phyloP scores from a whole-genome alignment of 2,113 vertebrate genomes.

The Cervus canadensis region DNA sequence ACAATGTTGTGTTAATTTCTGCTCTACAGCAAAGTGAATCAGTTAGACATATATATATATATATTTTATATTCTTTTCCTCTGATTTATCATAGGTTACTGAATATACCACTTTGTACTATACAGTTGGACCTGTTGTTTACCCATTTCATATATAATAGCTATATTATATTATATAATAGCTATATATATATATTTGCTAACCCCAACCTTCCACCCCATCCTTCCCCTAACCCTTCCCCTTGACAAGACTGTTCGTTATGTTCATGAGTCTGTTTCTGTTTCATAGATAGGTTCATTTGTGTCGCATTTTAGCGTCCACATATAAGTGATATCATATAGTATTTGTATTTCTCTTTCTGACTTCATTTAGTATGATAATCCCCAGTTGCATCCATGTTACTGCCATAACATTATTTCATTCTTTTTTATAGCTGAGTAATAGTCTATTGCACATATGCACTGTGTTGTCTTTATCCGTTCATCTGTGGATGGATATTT shows the following conservation, averaged over 20 bases:
- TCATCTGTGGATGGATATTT: not conserved
- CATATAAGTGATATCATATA: not conserved
- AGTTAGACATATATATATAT: not conserved
- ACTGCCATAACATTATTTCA: not conserved
- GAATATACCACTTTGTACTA: not conserved
- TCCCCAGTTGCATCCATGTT: not conserved
- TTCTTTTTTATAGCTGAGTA: not conserved
- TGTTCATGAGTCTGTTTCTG: not conserved
- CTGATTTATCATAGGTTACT: not conserved
- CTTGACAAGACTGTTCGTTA: not conserved
- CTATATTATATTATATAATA: not conserved
- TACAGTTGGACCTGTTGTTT: not conserved
- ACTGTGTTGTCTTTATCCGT: not conserved
- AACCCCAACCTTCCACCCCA: not conserved
- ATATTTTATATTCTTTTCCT: not conserved
- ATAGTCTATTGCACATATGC: not conserved
- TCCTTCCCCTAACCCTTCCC: not conserved
- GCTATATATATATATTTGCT: not conserved
- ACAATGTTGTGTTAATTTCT: not conserved
- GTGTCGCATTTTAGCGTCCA: not conserved
- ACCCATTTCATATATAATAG: not conserved
- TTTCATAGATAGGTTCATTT: not conserved
- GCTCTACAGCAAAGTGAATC: not conserved
- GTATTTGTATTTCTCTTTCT: not conserved
- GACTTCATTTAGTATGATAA: not conserved